Evolutionary conservation across 2,113 vertebrate species (phyloP).

Genomic region (Cinclus mexicanus): DNA sequence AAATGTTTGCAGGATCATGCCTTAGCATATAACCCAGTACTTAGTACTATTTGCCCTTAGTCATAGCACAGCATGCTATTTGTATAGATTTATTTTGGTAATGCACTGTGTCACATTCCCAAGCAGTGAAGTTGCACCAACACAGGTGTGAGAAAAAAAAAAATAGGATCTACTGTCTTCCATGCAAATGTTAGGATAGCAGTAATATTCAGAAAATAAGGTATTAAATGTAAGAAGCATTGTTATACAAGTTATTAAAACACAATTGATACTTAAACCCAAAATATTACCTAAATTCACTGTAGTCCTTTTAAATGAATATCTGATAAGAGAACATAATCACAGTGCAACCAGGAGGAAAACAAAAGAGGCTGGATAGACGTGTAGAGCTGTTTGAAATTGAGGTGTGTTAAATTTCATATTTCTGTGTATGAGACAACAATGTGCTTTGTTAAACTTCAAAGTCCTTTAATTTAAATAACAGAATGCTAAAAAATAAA

Average conservation of each 20-base stretch:
- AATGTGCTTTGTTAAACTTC: neutral
- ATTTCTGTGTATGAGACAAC: conserved; percentile 2
- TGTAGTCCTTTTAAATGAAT: neutral
- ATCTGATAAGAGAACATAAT: conserved; percentile 28
- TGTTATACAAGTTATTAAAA: conserved; percentile 2
- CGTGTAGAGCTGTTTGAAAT: neutral
- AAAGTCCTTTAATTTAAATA: neutral
- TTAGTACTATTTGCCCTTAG: neutral
- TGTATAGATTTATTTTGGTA: neutral
- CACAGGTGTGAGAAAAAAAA: neutral
- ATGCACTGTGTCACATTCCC: neutral
- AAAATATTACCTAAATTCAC: neutral
- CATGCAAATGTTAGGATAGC: neutral
- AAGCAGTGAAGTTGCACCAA: neutral
- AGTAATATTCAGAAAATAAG: neutral
- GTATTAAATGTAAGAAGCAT: neutral
- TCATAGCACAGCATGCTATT: neutral
- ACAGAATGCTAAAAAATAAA: neutral
- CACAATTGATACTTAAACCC: neutral
- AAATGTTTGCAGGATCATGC: neutral
- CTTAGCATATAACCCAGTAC: conserved; percentile 4
- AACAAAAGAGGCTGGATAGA: conserved; percentile 16
- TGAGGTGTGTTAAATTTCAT: neutral
- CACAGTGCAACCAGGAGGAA: neutral
- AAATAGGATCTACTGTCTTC: neutral